These are phyloP conservation scores for Hafferia zeledoni DNA, from an alignment of 2,797 vertebrate species.

Conservation along the genomic window DNA sequence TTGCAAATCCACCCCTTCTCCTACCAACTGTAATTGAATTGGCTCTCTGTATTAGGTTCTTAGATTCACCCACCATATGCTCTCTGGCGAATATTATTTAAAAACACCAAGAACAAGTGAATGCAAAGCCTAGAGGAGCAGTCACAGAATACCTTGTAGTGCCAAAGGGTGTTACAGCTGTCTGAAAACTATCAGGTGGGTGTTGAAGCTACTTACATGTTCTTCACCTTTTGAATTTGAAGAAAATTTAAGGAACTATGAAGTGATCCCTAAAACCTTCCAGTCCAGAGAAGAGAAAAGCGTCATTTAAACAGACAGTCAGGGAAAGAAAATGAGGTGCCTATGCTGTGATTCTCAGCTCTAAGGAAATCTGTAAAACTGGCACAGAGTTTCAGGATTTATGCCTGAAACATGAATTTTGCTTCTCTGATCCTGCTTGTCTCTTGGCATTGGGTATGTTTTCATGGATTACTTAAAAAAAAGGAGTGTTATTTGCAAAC, in stretches of 20 bases:
- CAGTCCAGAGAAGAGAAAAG: background rate
- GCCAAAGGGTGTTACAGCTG: background rate
- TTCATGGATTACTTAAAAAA: background rate
- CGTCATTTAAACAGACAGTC: accelerated
- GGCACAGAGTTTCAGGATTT: background rate
- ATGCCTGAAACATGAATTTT: background rate
- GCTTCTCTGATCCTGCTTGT: background rate
- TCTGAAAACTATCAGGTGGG: background rate
- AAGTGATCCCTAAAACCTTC: background rate
- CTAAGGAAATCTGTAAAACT: background rate
- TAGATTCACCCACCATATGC: background rate
- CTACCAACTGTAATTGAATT: background rate
- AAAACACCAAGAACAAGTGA: background rate
- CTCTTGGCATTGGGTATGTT: background rate
- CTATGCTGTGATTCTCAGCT: background rate
- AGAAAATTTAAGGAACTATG: background rate
- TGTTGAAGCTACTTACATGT: background rate
- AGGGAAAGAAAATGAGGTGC: background rate
- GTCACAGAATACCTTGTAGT: background rate
- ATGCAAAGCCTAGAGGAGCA: background rate
- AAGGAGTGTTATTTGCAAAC: background rate
- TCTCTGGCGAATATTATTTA: background rate
- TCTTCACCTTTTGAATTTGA: background rate
- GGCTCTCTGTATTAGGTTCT: background rate
- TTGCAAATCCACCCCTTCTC: background rate